phyloP scores from a whole-genome alignment of 2,113 vertebrate genomes.

The Amia ocellicauda region DNA sequence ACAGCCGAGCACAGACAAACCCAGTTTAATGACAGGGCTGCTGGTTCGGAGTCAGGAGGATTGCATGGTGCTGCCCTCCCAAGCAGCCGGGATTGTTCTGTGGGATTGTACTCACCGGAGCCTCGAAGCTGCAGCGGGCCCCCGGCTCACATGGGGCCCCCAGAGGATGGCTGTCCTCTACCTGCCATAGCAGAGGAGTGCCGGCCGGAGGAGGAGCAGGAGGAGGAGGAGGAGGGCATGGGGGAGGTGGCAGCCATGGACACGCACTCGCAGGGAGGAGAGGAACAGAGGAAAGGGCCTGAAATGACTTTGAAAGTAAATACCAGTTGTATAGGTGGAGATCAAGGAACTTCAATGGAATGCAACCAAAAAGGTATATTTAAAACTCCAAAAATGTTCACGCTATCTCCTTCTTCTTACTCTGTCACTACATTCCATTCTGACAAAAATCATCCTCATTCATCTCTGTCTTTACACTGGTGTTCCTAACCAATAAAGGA shows the following conservation, averaged over 20 bases:
- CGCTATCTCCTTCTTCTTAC: neutral
- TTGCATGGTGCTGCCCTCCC: neutral
- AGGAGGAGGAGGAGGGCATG: neutral
- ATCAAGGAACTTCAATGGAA: slow-evolving; percentile 23
- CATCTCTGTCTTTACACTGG: no score
- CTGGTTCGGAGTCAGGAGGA: neutral
- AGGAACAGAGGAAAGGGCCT: neutral
- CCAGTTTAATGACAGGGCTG: neutral
- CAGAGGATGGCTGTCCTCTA: slow-evolving; percentile 6
- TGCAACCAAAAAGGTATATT: slow-evolving; percentile 24
- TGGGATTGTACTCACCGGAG: neutral
- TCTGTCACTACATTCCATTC: neutral
- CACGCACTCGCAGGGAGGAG: neutral
- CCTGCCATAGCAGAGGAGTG: slow-evolving; percentile 11
- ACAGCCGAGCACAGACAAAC: neutral
- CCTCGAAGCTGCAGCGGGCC: neutral
- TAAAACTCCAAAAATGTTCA: slow-evolving; percentile 10
- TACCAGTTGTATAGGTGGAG: slow-evolving; percentile 14
- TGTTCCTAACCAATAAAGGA: no score
- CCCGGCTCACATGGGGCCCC: neutral
- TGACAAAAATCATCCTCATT: no score
- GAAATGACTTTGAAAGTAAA: slow-evolving; percentile 20
- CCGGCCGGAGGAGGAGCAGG: neutral
- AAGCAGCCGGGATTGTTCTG: neutral
- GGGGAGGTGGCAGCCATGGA: slow-evolving; percentile 12